A percentile compares a stretch with the other conserved stretches of the same genome.
These are phyloP conservation scores for Linnaemya vulpina DNA, from an alignment of 2,888 invertebrate species.

Conservation along the genomic window DNA sequence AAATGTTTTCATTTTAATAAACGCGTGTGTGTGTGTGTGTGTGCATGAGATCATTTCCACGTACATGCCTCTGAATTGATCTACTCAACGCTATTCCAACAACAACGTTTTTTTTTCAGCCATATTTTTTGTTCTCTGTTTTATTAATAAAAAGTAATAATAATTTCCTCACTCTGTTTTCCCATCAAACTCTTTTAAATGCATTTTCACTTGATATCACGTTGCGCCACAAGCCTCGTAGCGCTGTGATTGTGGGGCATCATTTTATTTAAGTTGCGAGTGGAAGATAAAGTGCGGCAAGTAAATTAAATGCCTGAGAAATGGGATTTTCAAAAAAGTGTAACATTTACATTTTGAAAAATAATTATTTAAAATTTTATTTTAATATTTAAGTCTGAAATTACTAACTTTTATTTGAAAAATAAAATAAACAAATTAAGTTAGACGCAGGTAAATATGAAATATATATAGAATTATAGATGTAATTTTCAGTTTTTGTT, in stretches of 20 bases:
- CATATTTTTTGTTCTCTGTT: neutral
- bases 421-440: too few relatives aligned
- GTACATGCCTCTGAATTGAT: slow-evolving; percentile 15
- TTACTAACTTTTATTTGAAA: too few relatives aligned
- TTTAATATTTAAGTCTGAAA: too few relatives aligned
- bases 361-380: too few relatives aligned
- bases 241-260: neutral
- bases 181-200: slow-evolving; percentile 8
- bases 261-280: neutral
- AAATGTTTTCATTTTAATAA: slow-evolving; percentile 14
- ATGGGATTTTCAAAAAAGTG: neutral
- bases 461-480: too few relatives aligned
- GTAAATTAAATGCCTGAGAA: neutral
- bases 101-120: neutral
- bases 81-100: slow-evolving; percentile 35
- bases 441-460: too few relatives aligned
- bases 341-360: too few relatives aligned
- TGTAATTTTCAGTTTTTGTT: too few relatives aligned
- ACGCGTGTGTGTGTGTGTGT: neutral
- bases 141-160: slow-evolving; percentile 28
- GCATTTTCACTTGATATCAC: slow-evolving; percentile 8
- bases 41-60: neutral
- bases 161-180: slow-evolving; percentile 30
- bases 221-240: neutral
- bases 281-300: neutral